A percentile compares a stretch with the other conserved stretches of the same genome.
These are phyloP conservation scores for Cirrhinus molitorella DNA, from an alignment of 2,797 vertebrate genomes.

Conservation along the genomic window DNA sequence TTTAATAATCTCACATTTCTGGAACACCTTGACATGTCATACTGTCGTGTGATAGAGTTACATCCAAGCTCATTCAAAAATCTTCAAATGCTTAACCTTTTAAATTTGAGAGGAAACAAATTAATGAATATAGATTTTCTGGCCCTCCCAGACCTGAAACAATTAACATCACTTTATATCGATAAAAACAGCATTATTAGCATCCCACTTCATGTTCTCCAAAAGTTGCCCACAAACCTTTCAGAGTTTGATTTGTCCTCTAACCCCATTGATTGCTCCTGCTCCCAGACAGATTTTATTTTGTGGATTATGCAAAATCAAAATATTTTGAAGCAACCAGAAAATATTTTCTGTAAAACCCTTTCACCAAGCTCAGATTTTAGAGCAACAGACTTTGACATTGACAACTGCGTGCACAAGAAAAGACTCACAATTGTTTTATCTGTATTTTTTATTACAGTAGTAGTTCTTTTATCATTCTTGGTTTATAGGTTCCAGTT, in stretches of 20 bases:
- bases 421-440: slow-evolving; percentile 31
- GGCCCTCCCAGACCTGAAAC: slow-evolving; percentile 48
- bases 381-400: slow-evolving; percentile 18
- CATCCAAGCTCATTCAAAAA: slow-evolving; percentile 48
- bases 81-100: slow-evolving; percentile 35
- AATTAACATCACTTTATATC: slow-evolving; percentile 37
- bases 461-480: slow-evolving; percentile 32
- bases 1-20: slow-evolving; percentile 52
- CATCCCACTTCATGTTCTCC: slow-evolving; percentile 34
- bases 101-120: slow-evolving; percentile 53
- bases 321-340: slow-evolving; percentile 60
- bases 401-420: slow-evolving; percentile 52
- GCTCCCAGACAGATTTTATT: slow-evolving; percentile 72
- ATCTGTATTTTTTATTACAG: slow-evolving; percentile 16
- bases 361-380: slow-evolving; percentile 38
- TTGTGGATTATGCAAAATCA: slow-evolving; percentile 74
- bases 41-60: slow-evolving; percentile 65
- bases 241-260: slow-evolving; percentile 62
- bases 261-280: slow-evolving; percentile 64
- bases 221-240: slow-evolving; percentile 59
- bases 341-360: slow-evolving; percentile 70
- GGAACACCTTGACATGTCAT: slow-evolving; percentile 74
- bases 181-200: slow-evolving; percentile 45
- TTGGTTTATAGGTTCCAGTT: slow-evolving; percentile 57
- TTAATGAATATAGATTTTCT: slow-evolving; percentile 53